A percentile compares a stretch with the other conserved stretches of the same genome.
Conservation (phyloP, 2,113 vertebrate species). For the Equus quagga region DNA sequence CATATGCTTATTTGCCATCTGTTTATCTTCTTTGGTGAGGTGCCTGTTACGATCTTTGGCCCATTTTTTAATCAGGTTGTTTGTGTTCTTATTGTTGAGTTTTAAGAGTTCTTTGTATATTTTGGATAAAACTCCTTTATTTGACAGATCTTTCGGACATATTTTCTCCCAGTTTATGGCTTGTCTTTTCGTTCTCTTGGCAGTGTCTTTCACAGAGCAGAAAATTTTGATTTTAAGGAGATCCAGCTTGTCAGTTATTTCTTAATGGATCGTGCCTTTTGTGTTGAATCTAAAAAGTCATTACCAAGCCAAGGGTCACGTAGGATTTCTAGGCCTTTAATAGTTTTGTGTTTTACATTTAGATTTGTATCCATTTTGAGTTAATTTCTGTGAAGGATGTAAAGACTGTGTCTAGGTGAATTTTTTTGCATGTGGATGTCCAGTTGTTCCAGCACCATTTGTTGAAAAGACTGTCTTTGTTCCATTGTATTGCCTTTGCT, state of each 20-base stretch:
- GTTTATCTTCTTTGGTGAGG: neutral
- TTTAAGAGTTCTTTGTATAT: neutral
- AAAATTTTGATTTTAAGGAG: neutral
- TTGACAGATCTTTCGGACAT: neutral
- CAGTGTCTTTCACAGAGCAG: neutral
- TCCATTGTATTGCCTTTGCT: neutral
- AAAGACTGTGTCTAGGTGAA: neutral
- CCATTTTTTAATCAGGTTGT: neutral
- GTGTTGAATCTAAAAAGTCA: neutral
- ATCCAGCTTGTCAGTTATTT: neutral
- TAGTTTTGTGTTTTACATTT: neutral
- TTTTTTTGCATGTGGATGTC: neutral
- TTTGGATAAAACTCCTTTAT: neutral
- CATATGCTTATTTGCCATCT: neutral
- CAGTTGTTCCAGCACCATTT: neutral
- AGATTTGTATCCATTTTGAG: neutral
- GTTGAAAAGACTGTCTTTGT: neutral
- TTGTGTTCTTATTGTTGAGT: neutral
- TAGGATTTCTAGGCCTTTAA: neutral
- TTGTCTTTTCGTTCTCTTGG: neutral
- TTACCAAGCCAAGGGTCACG: neutral
- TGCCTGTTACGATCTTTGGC: neutral
- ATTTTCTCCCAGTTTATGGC: neutral
- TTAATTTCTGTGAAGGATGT: neutral
- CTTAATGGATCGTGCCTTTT: neutral